phyloP scores from a whole-genome alignment of 2,797 vertebrate species.

The Percopsis omiscomaycus region DNA sequence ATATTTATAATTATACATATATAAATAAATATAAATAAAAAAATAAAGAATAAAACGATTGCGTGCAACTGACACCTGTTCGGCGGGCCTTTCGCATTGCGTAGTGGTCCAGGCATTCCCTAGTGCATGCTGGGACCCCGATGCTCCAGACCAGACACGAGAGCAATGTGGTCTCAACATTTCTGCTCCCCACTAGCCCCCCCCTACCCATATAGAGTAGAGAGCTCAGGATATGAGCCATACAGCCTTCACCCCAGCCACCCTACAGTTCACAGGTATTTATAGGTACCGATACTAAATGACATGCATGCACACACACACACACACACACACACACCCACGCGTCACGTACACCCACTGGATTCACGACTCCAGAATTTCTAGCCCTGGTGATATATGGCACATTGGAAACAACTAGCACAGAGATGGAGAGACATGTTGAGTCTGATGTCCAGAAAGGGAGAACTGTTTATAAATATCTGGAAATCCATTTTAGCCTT shows the following conservation, averaged over 20 bases:
- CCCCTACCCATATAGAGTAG: constrained; percentile 13
- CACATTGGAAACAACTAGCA: constrained; percentile 52
- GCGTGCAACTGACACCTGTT: constrained; percentile 41
- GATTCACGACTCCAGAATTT: constrained; percentile 51
- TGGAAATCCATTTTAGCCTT: constrained; percentile 59
- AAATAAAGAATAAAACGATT: constrained; percentile 17
- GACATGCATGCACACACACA: constrained; percentile 46
- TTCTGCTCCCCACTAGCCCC: constrained; percentile 9
- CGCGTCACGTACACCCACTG: constrained; percentile 46
- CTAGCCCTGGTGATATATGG: constrained; percentile 60
- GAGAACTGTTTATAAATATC: constrained; percentile 69
- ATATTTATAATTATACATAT: no score
- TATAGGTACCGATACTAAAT: constrained; percentile 58
- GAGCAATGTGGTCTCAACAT: constrained; percentile 34
- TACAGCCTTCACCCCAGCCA: constrained; percentile 32
- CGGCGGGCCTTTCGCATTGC: constrained; percentile 27
- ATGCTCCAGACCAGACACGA: constrained; percentile 44
- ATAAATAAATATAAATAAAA: constrained; percentile 5
- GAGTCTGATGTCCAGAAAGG: constrained; percentile 47
- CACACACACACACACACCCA: constrained; percentile 17
- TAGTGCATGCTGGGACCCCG: constrained; percentile 12
- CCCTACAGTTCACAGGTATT: constrained; percentile 55
- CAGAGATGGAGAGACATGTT: constrained; percentile 39
- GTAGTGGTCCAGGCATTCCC: constrained; percentile 55
- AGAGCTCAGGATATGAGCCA: constrained; percentile 1